Evolutionary conservation across 2,113 vertebrate genomes (phyloP), one percentile per base, ranked within the genome.

Genomic region (Deroptyus accipitrinus): DNA sequence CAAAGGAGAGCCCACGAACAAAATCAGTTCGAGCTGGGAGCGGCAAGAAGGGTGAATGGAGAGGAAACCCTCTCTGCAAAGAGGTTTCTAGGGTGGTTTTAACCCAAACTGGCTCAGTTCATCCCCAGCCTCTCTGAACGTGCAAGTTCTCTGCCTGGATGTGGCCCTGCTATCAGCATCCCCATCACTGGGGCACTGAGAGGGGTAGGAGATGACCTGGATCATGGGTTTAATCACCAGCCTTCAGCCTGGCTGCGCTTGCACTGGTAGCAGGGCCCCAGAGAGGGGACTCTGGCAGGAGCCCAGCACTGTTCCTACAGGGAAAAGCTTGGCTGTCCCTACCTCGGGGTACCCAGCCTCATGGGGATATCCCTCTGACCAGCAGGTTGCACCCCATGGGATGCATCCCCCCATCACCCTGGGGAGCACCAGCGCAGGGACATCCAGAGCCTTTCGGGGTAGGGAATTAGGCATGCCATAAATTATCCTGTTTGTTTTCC

Each of bases 281-380:
- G 59, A 81, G 55, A 88, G 54, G 68, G 68, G 64, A 91, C 73
- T 86, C 44, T 73, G 89, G 83, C 73, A 91, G 83, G 41, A 91
- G 64, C 61, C 73, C 95, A 96, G 83, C 41, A 18, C 31, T 11
- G 22, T 72, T 39, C 49, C 35, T 48, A 19, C 57, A 76, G 24
- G 44, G 35, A 80, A 68, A 68, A 48, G 13, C 49, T 18, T 51
- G 83, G n/a, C 54, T 61, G 83, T 83, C 35, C 73, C 41, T 33
- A 70, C 9, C 55, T 66, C 0, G 0, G 46, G 86, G 90, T 46
- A 69, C 37, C 33, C 52, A 84, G 57, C 33, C 42, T 54, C 61
- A 46, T 2, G 22, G 41, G 44, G 63, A 88, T 46, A 74, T 23
- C 59, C 41, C 41, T 0, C 0, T 17, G 42, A 85, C 41, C 49